Conservation (phyloP, 53 echinoderm and acorn worm species). For the Holothuria scabra region DNA sequence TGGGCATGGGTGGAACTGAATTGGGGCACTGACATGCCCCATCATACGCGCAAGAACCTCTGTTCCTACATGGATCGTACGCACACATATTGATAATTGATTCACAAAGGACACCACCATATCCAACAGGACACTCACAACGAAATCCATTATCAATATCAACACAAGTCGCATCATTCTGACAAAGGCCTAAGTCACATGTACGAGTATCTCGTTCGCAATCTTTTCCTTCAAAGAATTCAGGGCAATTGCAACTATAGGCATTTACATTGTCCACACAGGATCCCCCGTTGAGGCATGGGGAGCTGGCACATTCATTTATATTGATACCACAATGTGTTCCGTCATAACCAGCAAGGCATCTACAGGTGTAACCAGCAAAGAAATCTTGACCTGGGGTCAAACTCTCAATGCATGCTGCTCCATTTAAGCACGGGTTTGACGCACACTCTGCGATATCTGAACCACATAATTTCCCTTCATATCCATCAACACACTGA, state of each 20-base stretch:
- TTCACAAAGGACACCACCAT: constrained; percentile 72
- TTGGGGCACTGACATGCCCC: constrained; percentile 76
- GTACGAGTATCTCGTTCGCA: constrained; percentile 89
- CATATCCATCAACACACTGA: constrained; percentile 70
- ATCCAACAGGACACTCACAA: constrained; percentile 77
- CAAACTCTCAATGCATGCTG: constrained; percentile 70
- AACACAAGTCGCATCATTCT: constrained; percentile 70
- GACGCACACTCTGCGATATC: constrained; percentile 86
- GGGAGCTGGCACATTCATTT: constrained; percentile 78
- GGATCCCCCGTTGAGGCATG: constrained; percentile 70
- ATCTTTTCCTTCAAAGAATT: constrained; percentile 66
- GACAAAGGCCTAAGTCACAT: constrained; percentile 70
- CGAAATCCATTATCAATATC: constrained; percentile 72
- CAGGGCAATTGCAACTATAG: constrained; percentile 72
- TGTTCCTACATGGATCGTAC: constrained; percentile 71
- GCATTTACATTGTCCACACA: constrained; percentile 71
- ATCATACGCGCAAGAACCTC: constrained; percentile 72
- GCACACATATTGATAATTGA: constrained; percentile 79
- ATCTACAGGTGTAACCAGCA: constrained; percentile 81
- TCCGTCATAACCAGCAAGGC: constrained; percentile 79
- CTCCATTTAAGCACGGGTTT: constrained; percentile 80
- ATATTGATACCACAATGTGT: constrained; percentile 75
- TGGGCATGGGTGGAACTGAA: constrained; percentile 57
- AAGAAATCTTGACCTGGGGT: constrained; percentile 66
- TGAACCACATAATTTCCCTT: constrained; percentile 72